Evolutionary conservation across 2,888 invertebrate species (phyloP), one percentile per base, ranked within the genome.

Genomic region (Polietes domitor): DNA sequence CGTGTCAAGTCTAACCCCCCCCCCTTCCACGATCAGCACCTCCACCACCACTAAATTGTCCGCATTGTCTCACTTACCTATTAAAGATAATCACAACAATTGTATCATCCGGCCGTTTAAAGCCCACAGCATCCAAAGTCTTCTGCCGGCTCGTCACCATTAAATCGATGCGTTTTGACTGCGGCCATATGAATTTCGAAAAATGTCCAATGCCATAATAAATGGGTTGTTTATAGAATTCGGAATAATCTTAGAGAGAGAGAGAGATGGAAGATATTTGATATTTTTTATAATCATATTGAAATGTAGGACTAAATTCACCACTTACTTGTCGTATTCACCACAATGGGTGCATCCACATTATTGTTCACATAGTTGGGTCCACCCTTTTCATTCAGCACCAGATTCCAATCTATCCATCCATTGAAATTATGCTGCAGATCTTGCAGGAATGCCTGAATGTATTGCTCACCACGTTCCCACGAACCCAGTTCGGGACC

Each of bases 361-460:
- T 81, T 87, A 82, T 92, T 92, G 6, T 90, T 76, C 0, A 89
- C 89, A 88, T 93, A 94, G 91, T 97, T 97, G 0, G 98, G 98
- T 0, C 98, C 97, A 24, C 98, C 98, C 0, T 91, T 87, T 74
- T 93, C 92, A 89, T 97, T 93, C n/a, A 98, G 91, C 26, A 95
- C 96, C 75, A 98, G 92, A 92, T 98, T 98, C 98, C 98, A 98
- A 91, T 98, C 98, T 0, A 97, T 93, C 98, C 98, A 98, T 0
- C 97, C 98, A 37, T 94, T 94, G 0, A 96, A 95, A 93, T 94
- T 95, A 91, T 97, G 94, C 87, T 95, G 95, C 55, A 97, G 89
- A 91, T 96, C 96, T 94, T 94, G 92, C 19, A 97, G 94, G 75
- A 96, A 96, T 86, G 96, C 91, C n/a, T 88, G 88, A 92, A 95